Evolutionary conservation across 2,797 vertebrate genomes (phyloP).

Genomic region (Paedocypris micromegethes): DNA sequence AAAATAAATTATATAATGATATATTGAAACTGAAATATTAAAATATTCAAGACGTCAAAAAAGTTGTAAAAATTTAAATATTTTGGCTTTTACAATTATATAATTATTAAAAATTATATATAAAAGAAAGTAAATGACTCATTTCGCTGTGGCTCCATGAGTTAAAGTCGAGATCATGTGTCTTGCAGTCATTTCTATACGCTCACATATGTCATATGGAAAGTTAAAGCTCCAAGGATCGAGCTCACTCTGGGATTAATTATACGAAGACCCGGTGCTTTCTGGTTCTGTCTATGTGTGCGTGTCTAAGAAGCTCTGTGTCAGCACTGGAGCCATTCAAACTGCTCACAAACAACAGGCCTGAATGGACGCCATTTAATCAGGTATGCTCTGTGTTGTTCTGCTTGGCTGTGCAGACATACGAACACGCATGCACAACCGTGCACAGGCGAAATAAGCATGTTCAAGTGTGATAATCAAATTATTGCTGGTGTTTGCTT

Average conservation of each 20-base stretch:
- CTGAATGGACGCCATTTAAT: constrained; percentile 49
- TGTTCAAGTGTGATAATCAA: constrained; percentile 63
- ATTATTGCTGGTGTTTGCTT: constrained; percentile 54
- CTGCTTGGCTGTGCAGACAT: constrained; percentile 27
- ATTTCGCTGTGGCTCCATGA: too few species aligned
- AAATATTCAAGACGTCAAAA: too few species aligned
- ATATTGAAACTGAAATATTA: too few species aligned
- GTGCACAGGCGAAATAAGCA: constrained; percentile 47
- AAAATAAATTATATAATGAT: too few species aligned
- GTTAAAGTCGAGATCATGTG: constrained; percentile 2
- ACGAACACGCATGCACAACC: constrained; percentile 37
- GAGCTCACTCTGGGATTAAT: constrained; percentile 45
- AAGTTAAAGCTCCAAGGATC: constrained; percentile 39
- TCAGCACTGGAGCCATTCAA: constrained; percentile 48
- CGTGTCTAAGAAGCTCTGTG: constrained; percentile 40
- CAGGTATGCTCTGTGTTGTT: constrained; percentile 39
- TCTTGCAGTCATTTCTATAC: not conserved
- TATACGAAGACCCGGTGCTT: constrained; percentile 36
- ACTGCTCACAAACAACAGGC: constrained; percentile 42
- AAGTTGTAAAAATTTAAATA: too few species aligned
- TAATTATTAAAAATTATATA: too few species aligned
- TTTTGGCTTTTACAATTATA: too few species aligned
- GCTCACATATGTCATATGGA: constrained; percentile 35
- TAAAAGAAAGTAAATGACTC: too few species aligned
- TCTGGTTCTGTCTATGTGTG: constrained; percentile 45